Base-by-base conservation (phyloP, 2,888 invertebrate genomes). In the Drosophila maculinotata region DNA sequence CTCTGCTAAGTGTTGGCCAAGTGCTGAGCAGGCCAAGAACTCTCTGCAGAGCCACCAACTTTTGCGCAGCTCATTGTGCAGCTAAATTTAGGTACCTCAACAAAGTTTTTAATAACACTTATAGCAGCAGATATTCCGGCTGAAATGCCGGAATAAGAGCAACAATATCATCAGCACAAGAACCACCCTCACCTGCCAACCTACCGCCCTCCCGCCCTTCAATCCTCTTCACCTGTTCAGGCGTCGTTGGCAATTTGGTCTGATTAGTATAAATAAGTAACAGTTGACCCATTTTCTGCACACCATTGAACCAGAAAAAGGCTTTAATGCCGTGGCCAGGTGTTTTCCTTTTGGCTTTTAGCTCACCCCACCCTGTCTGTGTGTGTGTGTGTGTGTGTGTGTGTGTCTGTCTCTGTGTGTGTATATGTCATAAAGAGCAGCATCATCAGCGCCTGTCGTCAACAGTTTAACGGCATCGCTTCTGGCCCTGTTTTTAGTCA, bases 251-350 rank as follows among this genome's bases (percentile, higher is more conserved):
- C 69, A 69, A 80, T 84, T 80, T 68, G 60, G 76, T 45, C 69
- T 81, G 87, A 87, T 87, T 85, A 87, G 85, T 87, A 70, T 85
- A 87, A 84, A 87, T 79, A 79, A 70, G 82, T 81, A 79, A 79
- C 85, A 76, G 76, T 76, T 84, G 83, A 83, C 83, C 87, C 79
- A 71, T 87, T 83, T 83, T 74, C 82, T 67, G 85, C 83, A 85
- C 85, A 44, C 69, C 83, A 87, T 67, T 83, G 87, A 83, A 74
- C 87, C 79, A 87, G 87, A 84, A 80, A 58, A 67, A 64, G 85
- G 81, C 84, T 78, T 70, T 69, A 78, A 80, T 52, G 35, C 10
- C 30, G 9, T 30, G 31, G 44, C 41, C 68, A 67, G 73, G 54
- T 36, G 41, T 51, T 41, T 49, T 17, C 36, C 6, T 42, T 59